Conservation (phyloP, 2,113 vertebrate species). For the Tachycineta bicolor region DNA sequence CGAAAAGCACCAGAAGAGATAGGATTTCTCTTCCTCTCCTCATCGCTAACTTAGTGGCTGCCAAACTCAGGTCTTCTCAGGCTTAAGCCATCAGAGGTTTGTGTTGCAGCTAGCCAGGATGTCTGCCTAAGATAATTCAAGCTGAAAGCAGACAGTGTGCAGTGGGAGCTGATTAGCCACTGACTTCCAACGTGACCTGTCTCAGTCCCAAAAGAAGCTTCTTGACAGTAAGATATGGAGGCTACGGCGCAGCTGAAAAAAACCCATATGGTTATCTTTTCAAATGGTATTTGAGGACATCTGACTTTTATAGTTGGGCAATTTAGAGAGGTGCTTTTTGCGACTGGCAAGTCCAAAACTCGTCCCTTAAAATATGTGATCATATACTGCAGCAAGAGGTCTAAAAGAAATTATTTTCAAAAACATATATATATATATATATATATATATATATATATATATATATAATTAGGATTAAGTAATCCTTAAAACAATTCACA, state of each 20-base stretch:
- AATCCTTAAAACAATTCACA: constrained; percentile 10
- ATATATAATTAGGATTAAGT: background rate
- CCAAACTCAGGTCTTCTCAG: constrained; percentile 70
- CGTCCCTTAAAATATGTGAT: background rate
- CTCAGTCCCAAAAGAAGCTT: constrained; percentile 53
- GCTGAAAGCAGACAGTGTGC: constrained; percentile 72
- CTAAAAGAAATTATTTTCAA: constrained; percentile 16
- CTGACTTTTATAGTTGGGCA: background rate
- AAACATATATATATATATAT: background rate
- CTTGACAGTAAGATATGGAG: constrained; percentile 53
- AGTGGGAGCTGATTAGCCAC: constrained; percentile 69
- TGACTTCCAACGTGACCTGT: constrained; percentile 71
- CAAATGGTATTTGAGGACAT: constrained; percentile 15
- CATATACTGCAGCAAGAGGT: background rate
- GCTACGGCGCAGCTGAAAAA: constrained; percentile 37
- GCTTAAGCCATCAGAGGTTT: constrained; percentile 70
- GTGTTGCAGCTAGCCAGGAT: constrained; percentile 77
- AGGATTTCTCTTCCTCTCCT: constrained; percentile 76
- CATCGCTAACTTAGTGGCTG: constrained; percentile 64
- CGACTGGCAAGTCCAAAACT: background rate
- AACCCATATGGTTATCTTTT: background rate
- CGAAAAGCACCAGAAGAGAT: constrained; percentile 77
- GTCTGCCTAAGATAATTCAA: constrained; percentile 82
- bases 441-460: background rate
- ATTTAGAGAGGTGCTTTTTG: background rate